Base-by-base conservation (phyloP, 2,113 vertebrate species). In the Toxotes jaculatrix region DNA sequence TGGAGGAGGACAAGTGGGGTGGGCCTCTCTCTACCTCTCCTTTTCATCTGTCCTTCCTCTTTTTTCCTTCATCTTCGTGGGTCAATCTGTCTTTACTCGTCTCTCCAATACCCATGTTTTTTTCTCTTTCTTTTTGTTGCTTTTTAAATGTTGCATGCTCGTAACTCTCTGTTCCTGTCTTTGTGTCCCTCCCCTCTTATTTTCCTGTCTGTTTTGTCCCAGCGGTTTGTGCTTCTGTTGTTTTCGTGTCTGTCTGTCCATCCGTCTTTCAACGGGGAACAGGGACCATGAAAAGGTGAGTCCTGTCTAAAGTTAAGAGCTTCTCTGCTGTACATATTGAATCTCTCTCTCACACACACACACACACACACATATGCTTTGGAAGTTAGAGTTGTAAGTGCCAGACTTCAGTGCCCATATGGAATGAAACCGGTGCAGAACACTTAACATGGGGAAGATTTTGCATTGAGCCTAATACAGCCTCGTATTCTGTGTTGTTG, bases 201-300 rank as follows among this genome's bases (percentile, higher is more conserved):
- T 65, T 40, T 31, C 4, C 8, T 32, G 9, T 82, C 43, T 81
- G 17, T 82, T 61, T 64, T 65, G 60, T 82, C 70, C 55, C 23
- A 1, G 65, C 55, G 23, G 62, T 77, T 74, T 88, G 36, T 85
- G 63, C 45, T 69, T 9, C 32, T 36, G 47, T 43, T 65, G 23
- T 66, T 38, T 64, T 45, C 55, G 19, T 80, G 38, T 86, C 34
- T 60, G 62, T 86, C 38, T 27, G 23, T 89, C 75, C 63, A 31
- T 79, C 74, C 56, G 17, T 85, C 75, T 70, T 66, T 73, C 45
- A 60, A 21, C 53, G 79, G 45, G 74, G 68, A 85, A 65, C 71
- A 23, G 49, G 70, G 62, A 78, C 66, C 84, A 57, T 88, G 65
- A 23, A 65, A 88, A 90, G 92, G 93, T 94, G 87, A 94, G 93